Evolutionary conservation across 2,113 vertebrate species (phyloP), one percentile per base, ranked within the genome.

Genomic region (Tetraodon nigroviridis): DNA sequence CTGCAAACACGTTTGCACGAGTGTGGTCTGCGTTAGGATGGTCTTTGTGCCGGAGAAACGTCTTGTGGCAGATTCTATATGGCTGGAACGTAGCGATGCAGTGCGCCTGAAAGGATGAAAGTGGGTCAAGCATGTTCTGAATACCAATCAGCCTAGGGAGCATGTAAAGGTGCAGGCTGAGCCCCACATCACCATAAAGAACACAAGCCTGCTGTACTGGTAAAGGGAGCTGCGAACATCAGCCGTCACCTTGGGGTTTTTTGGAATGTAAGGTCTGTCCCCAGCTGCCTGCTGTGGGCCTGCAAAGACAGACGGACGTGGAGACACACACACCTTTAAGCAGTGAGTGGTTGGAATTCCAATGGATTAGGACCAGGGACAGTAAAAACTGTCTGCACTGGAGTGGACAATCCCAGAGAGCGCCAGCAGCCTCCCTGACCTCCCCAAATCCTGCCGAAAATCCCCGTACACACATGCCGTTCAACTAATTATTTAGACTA

Each of bases 61-160:
- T 12, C 52, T 7, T 13, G 18, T 51, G 22, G 2, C 17, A 20
- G 22, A 6, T 7, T 51, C 53, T 62, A 12, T 41, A 27, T 55
- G 56, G 32, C 15, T 1, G 1, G 41, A 27, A 17, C 16, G 53
- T 29, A 42, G 17, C 56, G 52, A 21, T 37, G 18, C 58, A 7
- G 29, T 1, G 7, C 1, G n/a, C 6, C 0, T 19, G 61, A 3
- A 63, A 49, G 42, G 52, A 54, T 21, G 61, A 60, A 84, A 74
- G 52, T 81, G 67, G 76, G 81, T 16, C 70, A n/a, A 48, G 67
- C 7, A 3, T 77, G 76, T 42, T 67, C 52, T 59, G 81, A 81
- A 67, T 81, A 76, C 62, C 61, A 84, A 84, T 74, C 73, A 50
- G 56, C 51, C 58, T 47, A 57, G 27, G 51, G 19, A 40, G 64